phyloP scores from a whole-genome alignment of 1,140 invertebrate genomes.

The Bombus huntii region DNA sequence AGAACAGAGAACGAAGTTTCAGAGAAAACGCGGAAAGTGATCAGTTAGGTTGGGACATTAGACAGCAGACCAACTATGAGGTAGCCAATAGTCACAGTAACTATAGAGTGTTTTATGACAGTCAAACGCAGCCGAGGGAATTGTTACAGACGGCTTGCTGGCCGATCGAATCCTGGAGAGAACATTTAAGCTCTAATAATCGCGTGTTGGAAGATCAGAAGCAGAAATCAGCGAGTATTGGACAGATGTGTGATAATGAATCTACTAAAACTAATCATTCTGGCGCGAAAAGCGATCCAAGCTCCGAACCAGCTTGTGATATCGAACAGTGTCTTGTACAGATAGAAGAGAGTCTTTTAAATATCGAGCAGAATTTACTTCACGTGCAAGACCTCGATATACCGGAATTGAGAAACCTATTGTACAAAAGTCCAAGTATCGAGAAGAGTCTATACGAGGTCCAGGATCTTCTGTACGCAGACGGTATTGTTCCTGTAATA shows the following conservation, averaged over 20 bases:
- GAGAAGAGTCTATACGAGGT: constrained; percentile 68
- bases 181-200: neutral
- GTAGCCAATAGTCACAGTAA: constrained; percentile 74
- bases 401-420: constrained; percentile 71
- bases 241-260: neutral
- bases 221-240: neutral
- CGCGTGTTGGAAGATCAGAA: neutral
- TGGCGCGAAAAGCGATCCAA: neutral
- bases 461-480: constrained; percentile 67
- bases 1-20: constrained; percentile 55
- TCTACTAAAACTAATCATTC: neutral
- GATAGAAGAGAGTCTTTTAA: constrained; percentile 75
- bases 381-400: constrained; percentile 74
- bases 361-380: constrained; percentile 74
- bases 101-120: constrained; percentile 71
- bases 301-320: constrained; percentile 59
- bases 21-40: constrained; percentile 40
- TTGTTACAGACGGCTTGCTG: constrained; percentile 15
- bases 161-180: constrained; percentile 40
- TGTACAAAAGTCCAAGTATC: constrained; percentile 72
- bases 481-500: constrained; percentile 56
- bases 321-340: constrained; percentile 76
- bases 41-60: constrained; percentile 39
- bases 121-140: constrained; percentile 54
- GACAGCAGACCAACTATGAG: constrained; percentile 61